phyloP scores from a whole-genome alignment of 2,113 vertebrate genomes.

The Sialia sialis region DNA sequence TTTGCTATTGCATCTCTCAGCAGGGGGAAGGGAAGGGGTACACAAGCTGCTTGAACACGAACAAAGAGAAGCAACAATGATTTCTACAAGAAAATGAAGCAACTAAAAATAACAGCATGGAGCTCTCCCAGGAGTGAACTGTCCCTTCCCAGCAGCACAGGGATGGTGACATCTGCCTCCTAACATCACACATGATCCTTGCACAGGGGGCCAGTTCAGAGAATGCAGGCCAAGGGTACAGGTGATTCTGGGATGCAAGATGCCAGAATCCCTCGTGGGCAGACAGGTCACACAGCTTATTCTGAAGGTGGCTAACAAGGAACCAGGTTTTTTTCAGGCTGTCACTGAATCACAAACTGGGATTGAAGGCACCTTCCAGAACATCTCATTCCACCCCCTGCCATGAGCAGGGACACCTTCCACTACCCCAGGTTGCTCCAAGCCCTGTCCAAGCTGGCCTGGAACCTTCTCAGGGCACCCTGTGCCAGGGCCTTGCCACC shows the following conservation, averaged over 20 bases:
- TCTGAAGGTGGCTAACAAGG: background rate
- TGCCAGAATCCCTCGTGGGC: background rate
- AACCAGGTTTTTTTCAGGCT: background rate
- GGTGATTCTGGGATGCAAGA: background rate
- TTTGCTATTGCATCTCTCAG: background rate
- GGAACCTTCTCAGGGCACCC: background rate
- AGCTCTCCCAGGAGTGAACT: background rate
- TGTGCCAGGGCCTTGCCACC: background rate
- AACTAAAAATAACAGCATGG: background rate
- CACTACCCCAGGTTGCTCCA: background rate
- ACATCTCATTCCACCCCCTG: background rate
- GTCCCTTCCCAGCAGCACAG: background rate
- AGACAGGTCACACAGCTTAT: background rate
- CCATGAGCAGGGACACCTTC: background rate
- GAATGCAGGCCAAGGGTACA: background rate
- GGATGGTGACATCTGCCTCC: background rate
- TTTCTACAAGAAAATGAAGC: background rate
- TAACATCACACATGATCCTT: background rate
- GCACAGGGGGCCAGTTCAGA: background rate
- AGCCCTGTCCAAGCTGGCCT: rapidly evolving
- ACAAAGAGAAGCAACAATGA: background rate
- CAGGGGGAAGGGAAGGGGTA: background rate
- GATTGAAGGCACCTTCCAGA: background rate
- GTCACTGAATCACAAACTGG: background rate
- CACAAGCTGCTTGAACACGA: background rate